These are phyloP conservation scores for Athrips mouffetella DNA, from an alignment of 2,888 invertebrate species.

Conservation along the genomic window DNA sequence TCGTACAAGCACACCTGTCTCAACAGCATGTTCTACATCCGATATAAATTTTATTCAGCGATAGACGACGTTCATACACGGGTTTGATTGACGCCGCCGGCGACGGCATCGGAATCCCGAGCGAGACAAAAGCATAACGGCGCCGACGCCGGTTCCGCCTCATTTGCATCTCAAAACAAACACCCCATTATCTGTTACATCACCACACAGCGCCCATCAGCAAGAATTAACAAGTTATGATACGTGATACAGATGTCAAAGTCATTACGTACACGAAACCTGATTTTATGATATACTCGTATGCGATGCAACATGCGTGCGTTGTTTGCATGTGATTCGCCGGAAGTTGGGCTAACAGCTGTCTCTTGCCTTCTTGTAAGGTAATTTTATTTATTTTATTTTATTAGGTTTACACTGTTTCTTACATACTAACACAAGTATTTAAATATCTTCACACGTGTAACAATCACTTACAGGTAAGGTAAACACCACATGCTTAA, in stretches of 20 bases:
- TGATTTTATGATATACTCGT: background rate
- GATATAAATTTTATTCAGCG: background rate
- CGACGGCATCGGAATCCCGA: background rate
- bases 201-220: conserved; percentile 18
- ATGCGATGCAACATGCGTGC: background rate
- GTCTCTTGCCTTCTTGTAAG: too few relatives aligned
- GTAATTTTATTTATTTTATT: too few relatives aligned
- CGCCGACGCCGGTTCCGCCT: conserved; percentile 31
- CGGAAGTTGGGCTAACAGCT: too few relatives aligned
- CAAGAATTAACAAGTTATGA: conserved; percentile 22
- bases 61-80: background rate
- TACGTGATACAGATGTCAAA: conserved; percentile 22
- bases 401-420: too few relatives aligned
- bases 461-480: too few relatives aligned
- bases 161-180: conserved; percentile 48
- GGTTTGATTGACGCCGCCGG: conserved; percentile 1
- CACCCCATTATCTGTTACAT: conserved; percentile 44
- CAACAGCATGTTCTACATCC: background rate
- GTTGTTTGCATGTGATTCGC: background rate
- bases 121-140: conserved; percentile 33
- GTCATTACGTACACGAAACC: conserved; percentile 5
- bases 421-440: too few relatives aligned
- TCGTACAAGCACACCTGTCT: conserved; percentile 1
- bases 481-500: too few relatives aligned
- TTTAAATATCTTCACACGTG: too few relatives aligned